These are phyloP conservation scores for Sturnira hondurensis DNA, from an alignment of 2,113 vertebrate genomes.

Conservation along the genomic window DNA sequence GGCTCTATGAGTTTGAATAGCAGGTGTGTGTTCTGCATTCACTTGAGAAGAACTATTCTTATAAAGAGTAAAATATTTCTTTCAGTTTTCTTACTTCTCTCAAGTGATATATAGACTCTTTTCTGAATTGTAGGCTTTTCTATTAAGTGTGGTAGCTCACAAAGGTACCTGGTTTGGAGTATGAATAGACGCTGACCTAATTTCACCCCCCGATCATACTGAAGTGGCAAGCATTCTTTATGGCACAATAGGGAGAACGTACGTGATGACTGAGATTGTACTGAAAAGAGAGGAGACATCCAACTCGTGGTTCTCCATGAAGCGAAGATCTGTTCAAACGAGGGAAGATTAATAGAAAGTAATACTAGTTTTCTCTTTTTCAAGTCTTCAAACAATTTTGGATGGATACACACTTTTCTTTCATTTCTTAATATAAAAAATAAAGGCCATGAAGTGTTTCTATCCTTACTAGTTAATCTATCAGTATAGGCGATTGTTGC, in stretches of 20 bases:
- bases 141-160: not conserved
- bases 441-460: not conserved
- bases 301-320: not conserved
- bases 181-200: not conserved
- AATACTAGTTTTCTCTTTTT: not conserved
- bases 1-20: not conserved
- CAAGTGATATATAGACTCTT: not conserved
- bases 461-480: not conserved
- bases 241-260: not conserved
- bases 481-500: not conserved
- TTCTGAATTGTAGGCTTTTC: not conserved
- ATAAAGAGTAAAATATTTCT: not conserved
- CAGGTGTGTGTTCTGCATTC: not conserved
- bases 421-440: not conserved
- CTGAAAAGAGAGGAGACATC: not conserved
- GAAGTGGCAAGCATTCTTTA: not conserved
- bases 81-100: not conserved
- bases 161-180: not conserved
- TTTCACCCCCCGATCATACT: not conserved
- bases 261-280: not conserved
- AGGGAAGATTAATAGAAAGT: not conserved
- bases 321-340: slow-evolving; percentile 7
- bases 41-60: not conserved
- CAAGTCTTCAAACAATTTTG: not conserved
- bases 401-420: not conserved